Percentiles rank a stretch among this genome's conserved stretches.
These are phyloP conservation scores for Mimas tiliae DNA, from an alignment of 2,888 invertebrate species.

Conservation along the genomic window DNA sequence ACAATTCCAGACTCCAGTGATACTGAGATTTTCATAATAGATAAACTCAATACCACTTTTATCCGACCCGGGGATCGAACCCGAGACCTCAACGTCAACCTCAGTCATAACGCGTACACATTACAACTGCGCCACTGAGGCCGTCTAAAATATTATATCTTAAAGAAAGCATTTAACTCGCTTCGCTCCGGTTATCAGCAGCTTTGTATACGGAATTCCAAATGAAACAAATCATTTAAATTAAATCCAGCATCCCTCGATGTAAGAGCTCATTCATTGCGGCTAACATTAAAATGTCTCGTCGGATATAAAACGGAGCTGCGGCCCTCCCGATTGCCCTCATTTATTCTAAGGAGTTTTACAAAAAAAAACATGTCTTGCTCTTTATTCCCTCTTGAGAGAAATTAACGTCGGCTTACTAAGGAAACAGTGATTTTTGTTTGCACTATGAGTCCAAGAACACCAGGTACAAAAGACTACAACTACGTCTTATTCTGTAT, in stretches of 20 bases:
- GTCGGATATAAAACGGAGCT: conserved; percentile 28
- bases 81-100: too few relatives aligned
- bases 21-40: too few relatives aligned
- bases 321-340: conserved; percentile 29
- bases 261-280: conserved; percentile 24
- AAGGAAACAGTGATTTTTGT: conserved; percentile 29
- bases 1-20: too few relatives aligned
- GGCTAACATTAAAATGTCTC: conserved; percentile 28
- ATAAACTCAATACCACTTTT: too few relatives aligned
- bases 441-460: conserved; percentile 20
- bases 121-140: too few relatives aligned
- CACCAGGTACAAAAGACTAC: conserved; percentile 1
- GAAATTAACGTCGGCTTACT: conserved; percentile 31
- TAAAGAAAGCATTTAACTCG: too few relatives aligned
- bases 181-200: background rate
- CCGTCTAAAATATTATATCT: too few relatives aligned
- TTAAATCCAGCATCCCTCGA: conserved; percentile 14
- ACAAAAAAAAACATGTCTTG: conserved; percentile 31
- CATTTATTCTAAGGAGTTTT: conserved; percentile 31
- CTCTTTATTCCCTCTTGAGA: conserved; percentile 30
- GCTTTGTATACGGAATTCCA: background rate
- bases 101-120: too few relatives aligned
- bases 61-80: too few relatives aligned
- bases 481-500: background rate
- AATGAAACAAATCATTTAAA: conserved; percentile 27